Evolutionary conservation across 2,113 vertebrate species (phyloP), one percentile per base, ranked within the genome.

Genomic region (Xiphorhynchus elegans): DNA sequence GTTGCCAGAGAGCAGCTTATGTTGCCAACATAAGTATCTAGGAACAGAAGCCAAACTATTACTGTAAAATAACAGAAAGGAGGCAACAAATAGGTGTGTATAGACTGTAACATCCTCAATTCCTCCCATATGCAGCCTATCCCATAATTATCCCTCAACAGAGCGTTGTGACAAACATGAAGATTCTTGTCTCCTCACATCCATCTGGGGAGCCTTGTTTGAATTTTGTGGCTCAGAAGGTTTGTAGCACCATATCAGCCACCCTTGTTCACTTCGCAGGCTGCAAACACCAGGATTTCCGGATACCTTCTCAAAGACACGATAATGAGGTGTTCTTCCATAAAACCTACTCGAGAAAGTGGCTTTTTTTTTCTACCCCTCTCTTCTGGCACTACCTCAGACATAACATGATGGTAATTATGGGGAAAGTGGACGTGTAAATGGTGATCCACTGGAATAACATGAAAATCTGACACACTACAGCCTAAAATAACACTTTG

Each of bases 341-440:
- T 40, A 76, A 91, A 68, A 85, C 25, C 46, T 49, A 20, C 62
- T 31, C 3, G 67, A 62, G n/a, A 28, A 91, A 72, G 40, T 33
- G 0, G 6, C 8, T 12, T 12, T n/a, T 6, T 3, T 11, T 10
- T 35, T 5, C 3, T 13, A 3, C 5, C 4, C 15, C 9, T 33
- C 10, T 46, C 35, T 60, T 77, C 67, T 81, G 83, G 58, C 60
- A 39, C 13, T 40, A 64, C 11, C 46, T 77, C 53, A 90, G 63
- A 68, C 28, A 85, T 66, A 87, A 44, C 17, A 66, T 79, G 25
- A 44, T 9, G 19, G 24, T 58, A 94, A 82, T 66, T 81, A 78
- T 11, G 11, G 20, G 15, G 28, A 29, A 92, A 87, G 15, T 11
- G 10, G 33, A 63, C 29, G 25, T 74, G 26, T 35, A 83, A 90